A percentile compares a stretch with the other conserved stretches of the same genome.
Conservation (phyloP, 2,888 invertebrate genomes). For the Synergus umbraculus region DNA sequence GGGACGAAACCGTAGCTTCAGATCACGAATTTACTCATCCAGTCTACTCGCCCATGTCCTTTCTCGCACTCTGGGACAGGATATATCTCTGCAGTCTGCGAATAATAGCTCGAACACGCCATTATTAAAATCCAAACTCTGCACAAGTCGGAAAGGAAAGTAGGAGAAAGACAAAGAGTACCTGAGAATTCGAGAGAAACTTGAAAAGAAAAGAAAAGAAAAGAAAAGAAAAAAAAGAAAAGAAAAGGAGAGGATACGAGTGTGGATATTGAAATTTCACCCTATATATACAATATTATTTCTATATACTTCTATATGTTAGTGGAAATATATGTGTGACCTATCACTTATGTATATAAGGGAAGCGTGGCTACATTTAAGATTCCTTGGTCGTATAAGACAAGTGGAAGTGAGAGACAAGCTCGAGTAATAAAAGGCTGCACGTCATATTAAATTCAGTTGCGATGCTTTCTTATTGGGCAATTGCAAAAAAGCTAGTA, state of each 20-base stretch:
- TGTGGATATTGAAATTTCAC: conserved; percentile 28
- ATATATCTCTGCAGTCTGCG: conserved; percentile 32
- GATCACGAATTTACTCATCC: conserved; percentile 25
- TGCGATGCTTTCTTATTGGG: conserved; percentile 11
- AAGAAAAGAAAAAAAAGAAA: background rate
- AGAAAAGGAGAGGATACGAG: background rate
- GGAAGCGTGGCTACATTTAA: too few relatives aligned
- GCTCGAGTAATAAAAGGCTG: conserved; percentile 20
- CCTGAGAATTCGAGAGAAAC: conserved; percentile 8
- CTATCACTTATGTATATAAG: background rate
- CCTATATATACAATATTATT: background rate
- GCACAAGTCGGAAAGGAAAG: conserved; percentile 14
- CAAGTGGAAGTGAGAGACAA: conserved; percentile 32
- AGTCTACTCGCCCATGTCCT: background rate
- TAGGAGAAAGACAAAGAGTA: conserved; percentile 9
- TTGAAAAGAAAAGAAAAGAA: conserved; percentile 19
- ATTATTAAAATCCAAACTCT: conserved; percentile 40
- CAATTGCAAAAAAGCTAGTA: background rate
- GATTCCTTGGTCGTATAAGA: conserved; percentile 3
- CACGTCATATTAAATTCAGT: conserved; percentile 35
- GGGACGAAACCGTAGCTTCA: background rate
- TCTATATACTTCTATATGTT: background rate
- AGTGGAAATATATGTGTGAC: background rate
- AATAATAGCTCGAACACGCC: conserved; percentile 37
- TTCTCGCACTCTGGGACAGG: background rate